Evolutionary conservation across 2,888 invertebrate genomes (phyloP).

Genomic region (Neoitamus cyanurus): DNA sequence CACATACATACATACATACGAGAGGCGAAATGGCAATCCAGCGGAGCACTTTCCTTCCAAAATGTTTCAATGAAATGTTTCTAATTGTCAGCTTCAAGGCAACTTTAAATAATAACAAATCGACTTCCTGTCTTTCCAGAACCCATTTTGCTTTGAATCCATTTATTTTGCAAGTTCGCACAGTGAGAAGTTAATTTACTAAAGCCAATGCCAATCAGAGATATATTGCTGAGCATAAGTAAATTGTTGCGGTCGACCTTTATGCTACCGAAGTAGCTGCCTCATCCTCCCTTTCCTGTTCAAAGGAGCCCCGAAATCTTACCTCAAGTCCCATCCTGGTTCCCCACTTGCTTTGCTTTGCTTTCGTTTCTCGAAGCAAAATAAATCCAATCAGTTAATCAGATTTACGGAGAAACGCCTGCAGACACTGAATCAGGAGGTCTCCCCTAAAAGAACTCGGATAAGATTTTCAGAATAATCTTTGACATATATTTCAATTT

Average conservation of each 20-base stretch:
- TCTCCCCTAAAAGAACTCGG: not conserved
- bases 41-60: too few relatives aligned
- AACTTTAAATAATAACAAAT: too few relatives aligned
- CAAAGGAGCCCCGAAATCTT: not conserved
- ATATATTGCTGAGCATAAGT: not conserved
- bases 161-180: not conserved
- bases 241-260: not conserved
- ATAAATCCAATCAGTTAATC: slow-evolving; percentile 26
- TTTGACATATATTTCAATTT: slow-evolving; percentile 15
- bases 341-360: not conserved
- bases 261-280: not conserved
- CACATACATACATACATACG: too few relatives aligned
- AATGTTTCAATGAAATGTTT: too few relatives aligned
- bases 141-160: not conserved
- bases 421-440: not conserved
- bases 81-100: too few relatives aligned
- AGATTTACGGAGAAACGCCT: slow-evolving; percentile 8
- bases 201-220: not conserved
- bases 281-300: not conserved
- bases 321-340: not conserved
- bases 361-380: not conserved
- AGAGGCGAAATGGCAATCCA: too few relatives aligned
- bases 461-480: slow-evolving; percentile 11
- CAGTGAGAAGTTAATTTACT: not conserved
- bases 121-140: not conserved